Percentiles rank a stretch among this genome's conserved stretches.
Evolutionary conservation across 2,113 vertebrate genomes (phyloP).

Genomic region (Glaucomys volans): DNA sequence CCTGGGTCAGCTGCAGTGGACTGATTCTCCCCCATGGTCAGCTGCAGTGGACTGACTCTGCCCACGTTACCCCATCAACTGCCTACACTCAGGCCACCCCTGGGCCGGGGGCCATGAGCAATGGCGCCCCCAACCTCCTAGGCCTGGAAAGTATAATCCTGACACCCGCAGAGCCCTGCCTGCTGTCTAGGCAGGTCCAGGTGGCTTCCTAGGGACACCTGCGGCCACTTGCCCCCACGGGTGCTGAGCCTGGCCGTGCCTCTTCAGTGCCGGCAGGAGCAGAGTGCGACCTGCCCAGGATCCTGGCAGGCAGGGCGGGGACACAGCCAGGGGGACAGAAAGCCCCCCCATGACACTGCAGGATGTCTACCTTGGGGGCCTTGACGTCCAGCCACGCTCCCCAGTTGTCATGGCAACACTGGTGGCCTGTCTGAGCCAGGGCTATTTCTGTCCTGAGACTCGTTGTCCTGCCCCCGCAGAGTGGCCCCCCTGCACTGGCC

Average conservation of each 20-base stretch:
- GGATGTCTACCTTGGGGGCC: background rate
- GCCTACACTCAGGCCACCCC: too few species aligned
- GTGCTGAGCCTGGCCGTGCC: background rate
- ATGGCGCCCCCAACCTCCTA: too few species aligned
- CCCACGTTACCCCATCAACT: too few species aligned
- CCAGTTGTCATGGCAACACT: constrained; percentile 2
- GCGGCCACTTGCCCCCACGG: too few species aligned
- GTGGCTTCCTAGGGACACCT: background rate
- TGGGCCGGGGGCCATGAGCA: background rate
- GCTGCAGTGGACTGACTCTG: background rate
- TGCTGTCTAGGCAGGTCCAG: background rate
- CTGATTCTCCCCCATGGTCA: background rate
- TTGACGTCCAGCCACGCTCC: background rate
- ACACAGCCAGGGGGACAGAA: background rate
- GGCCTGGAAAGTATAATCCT: background rate
- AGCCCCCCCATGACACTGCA: background rate
- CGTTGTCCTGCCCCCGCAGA: background rate
- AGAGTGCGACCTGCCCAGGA: background rate
- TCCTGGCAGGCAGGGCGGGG: background rate
- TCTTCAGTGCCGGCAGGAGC: background rate
- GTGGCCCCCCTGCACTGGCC: background rate
- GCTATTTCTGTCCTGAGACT: constrained; percentile 63
- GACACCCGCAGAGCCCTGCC: background rate
- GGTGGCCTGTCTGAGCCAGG: background rate
- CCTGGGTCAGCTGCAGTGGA: too few species aligned